Base-by-base conservation (phyloP, 2,113 vertebrate genomes). In the Eptatretus burgeri region DNA sequence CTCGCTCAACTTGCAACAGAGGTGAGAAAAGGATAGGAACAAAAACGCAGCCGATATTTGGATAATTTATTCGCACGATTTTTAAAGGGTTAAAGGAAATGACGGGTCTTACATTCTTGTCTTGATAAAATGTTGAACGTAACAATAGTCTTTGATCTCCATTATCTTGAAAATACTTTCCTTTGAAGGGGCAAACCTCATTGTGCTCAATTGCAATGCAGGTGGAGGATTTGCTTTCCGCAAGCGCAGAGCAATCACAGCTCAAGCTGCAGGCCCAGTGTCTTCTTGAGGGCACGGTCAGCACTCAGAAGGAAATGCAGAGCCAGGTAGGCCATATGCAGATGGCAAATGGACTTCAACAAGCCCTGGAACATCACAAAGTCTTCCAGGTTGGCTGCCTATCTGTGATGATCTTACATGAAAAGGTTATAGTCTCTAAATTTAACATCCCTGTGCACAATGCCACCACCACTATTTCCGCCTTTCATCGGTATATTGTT, bases 331-430 rank as follows among this genome's bases (percentile, higher is more conserved):
- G 75, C 68, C 76, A 71, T 68, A 83, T 86, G 63, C 69, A 89
- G 65, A 78, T 85, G 63, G 78, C 81, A 9, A 81, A 81, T 65
- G 80, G 71, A 51, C 72, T 83, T 62, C 69, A 81, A 56, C 80
- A 88, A 73, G 87, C 87, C 14, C 80, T 79, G 63, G 81, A 86
- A 51, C 70, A 88, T 14, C 77, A 85, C 18, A 74, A 82, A n/a
- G 78, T 78, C 71, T 79, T 88, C 73, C 82, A 93, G 84, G 89
- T 93, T 73, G 5, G 65, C 67, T 18, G 10, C 5, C n/a, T 11
- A 2, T 5, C 2, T 2, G 4, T 19, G 11, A 60, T 13, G 14
- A 5, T 11, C 4, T n/a, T n/a, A 41, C n/a, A 13, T 14, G 5
- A 49, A 18, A 14, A 49, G 10, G 9, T 49, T 65, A 60, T 7